Percentiles rank a stretch among this genome's conserved stretches.
Conservation (phyloP, 1,140 invertebrate genomes). For the Ditylenchus dipsaci region DNA sequence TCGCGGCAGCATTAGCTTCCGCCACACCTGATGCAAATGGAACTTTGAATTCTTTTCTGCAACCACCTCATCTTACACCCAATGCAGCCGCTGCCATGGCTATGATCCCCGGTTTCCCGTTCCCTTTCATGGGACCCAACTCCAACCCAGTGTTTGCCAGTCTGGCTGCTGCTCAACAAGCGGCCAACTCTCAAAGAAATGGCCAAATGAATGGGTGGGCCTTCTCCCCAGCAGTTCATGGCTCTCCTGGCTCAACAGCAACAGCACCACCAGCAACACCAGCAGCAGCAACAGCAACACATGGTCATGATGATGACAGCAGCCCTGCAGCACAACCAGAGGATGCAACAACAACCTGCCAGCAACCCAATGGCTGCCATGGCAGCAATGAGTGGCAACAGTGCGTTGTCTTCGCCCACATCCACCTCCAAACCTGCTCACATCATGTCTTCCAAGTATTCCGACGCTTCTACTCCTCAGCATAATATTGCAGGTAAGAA, state of each 20-base stretch:
- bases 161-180: not conserved
- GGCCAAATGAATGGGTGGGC: not conserved
- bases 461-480: not conserved
- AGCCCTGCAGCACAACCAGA: not conserved
- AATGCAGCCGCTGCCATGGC: not conserved
- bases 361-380: not conserved
- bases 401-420: not conserved
- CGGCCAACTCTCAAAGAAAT: not conserved
- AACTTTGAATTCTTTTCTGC: not conserved
- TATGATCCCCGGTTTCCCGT: not conserved
- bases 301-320: not conserved
- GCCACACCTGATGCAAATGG: not conserved
- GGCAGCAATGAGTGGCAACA: not conserved
- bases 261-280: not conserved
- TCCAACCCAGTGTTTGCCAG: not conserved
- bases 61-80: not conserved
- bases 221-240: not conserved
- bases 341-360: not conserved
- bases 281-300: not conserved
- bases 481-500: not conserved
- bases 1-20: not conserved
- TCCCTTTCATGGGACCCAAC: not conserved
- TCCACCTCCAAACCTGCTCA: not conserved
- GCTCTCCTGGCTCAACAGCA: not conserved
- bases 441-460: not conserved